Conservation (phyloP, 2,888 invertebrate species). For the Taenaris catops region DNA sequence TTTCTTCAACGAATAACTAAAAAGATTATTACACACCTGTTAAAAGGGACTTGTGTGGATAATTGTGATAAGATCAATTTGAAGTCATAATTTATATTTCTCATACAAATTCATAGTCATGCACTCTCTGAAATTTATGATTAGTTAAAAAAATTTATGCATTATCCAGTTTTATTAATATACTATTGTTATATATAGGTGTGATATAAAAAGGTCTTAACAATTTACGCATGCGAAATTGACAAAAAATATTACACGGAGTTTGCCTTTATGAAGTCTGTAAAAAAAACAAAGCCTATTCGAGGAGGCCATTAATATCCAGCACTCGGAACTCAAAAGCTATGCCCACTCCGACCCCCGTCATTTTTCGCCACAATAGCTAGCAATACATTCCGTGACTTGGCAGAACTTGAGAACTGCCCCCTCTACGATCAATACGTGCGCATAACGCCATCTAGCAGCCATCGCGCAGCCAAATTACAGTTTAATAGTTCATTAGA, state of each 20-base stretch:
- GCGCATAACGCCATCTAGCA: conserved; percentile 73
- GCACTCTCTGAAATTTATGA: too few species aligned
- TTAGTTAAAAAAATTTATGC: too few species aligned
- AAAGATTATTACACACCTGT: too few species aligned
- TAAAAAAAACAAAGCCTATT: conserved; percentile 1
- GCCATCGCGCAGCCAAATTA: conserved; percentile 76
- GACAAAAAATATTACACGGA: neutral
- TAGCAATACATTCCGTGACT: conserved; percentile 78
- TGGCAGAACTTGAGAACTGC: conserved; percentile 72
- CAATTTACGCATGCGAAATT: neutral
- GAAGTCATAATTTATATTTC: too few species aligned
- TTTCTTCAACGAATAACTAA: too few species aligned
- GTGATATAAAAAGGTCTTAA: too few species aligned
- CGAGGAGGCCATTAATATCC: conserved; percentile 7
- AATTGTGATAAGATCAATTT: too few species aligned
- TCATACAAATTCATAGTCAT: too few species aligned
- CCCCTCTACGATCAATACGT: conserved; percentile 73
- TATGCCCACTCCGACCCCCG: conserved; percentile 43
- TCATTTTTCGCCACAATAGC: conserved; percentile 76
- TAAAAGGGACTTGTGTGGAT: too few species aligned
- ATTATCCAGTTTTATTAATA: too few species aligned
- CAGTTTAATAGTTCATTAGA: conserved; percentile 80
- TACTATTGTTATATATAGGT: too few species aligned
- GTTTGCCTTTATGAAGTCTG: neutral
- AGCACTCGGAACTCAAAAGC: conserved; percentile 32